phyloP scores from a whole-genome alignment of 2,113 vertebrate genomes.

The Dolichotis patagonum region DNA sequence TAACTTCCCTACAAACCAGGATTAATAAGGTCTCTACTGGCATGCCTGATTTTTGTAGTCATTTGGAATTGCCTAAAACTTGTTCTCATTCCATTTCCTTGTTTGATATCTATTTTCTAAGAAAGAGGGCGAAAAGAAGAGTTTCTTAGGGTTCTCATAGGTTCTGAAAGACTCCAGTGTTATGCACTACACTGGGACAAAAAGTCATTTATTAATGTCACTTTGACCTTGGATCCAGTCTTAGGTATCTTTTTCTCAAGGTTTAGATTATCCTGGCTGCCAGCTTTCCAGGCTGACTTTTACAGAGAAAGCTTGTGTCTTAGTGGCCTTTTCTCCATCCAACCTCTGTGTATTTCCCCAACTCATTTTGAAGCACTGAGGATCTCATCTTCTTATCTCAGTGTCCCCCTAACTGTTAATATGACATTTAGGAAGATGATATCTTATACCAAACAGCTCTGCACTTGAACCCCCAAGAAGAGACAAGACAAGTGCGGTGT shows the following conservation, averaged over 20 bases:
- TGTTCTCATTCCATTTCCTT: neutral
- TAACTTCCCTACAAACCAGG: neutral
- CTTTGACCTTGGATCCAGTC: neutral
- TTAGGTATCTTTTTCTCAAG: neutral
- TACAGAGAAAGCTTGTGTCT: slow-evolving; percentile 23
- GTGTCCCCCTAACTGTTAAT: neutral
- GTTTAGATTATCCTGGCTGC: neutral
- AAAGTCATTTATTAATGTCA: neutral
- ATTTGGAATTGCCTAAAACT: slow-evolving; percentile 23
- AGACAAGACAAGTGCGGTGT: neutral
- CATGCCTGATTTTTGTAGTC: neutral
- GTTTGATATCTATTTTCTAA: neutral
- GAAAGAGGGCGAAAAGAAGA: neutral
- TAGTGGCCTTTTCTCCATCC: neutral
- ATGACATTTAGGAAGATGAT: neutral
- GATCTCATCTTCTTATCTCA: neutral
- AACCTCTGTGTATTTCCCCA: neutral
- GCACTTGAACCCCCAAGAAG: neutral
- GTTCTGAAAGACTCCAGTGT: neutral
- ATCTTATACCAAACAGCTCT: neutral
- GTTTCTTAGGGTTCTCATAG: neutral
- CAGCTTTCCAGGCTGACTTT: neutral
- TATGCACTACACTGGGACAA: neutral
- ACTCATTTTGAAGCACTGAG: neutral
- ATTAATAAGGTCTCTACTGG: neutral